Evolutionary conservation across 2,888 invertebrate genomes (phyloP), one percentile per base, ranked within the genome.

Genomic region (Platycheirus rosarum): DNA sequence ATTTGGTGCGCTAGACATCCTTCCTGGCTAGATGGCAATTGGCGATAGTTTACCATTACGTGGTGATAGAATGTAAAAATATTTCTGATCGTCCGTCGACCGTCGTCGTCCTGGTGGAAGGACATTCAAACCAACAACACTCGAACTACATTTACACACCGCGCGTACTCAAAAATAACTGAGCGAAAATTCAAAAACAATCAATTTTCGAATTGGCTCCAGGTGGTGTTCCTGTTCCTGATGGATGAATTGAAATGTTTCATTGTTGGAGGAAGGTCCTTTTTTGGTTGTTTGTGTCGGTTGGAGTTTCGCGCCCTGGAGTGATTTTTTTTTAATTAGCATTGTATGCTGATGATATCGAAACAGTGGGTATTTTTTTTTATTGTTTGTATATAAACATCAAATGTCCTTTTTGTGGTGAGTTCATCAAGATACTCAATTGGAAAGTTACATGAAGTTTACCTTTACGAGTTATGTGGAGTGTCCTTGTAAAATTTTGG

Each of bases 131-230:
- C 49, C 49, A 57, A 63, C 42, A 49, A 49, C 23, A 42, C 26
- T 57, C 20, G 35, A 63, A 74, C 57, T 46, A 51, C 53, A 76
- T 60, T 32, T 71, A 71, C 53, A 60, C 26, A 57, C 55, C 55
- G 37, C 55, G 14, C 23, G 32, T 14, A 14, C 53, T 16, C 8
- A 2, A 2, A 44, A 55, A 42, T 53, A 42, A 23, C 68, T 55
- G 48, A 32, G 32, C 14, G 14, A 5, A 26, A 53, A 37, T 79
- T 18, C 51, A 60, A 46, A 62, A 76, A 76, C 76, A 80, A 80
- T 80, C 75, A 76, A 76, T 80, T 80, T 65, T 46, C 23, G 40
- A 80, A 80, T 62, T 80, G 35, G 66, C 76, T 66, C 53, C 70
- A 48, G 70, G 80, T 65, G 62, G 40, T 53, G 49, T 69, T 57